These are phyloP conservation scores for Calephelis virginiensis DNA, from an alignment of 1,140 invertebrate species.

Conservation along the genomic window DNA sequence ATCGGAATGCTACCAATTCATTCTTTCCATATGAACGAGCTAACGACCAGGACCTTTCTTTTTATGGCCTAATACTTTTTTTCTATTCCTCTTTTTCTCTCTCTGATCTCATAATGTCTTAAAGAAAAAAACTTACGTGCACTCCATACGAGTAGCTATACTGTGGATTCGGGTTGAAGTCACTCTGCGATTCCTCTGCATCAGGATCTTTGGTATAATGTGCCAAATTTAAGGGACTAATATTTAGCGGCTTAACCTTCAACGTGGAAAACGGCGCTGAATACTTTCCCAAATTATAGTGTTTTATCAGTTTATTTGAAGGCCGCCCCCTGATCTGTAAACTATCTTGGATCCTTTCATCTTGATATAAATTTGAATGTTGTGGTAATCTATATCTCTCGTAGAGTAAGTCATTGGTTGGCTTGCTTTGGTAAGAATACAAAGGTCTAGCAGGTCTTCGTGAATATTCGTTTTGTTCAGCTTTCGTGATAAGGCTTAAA, in stretches of 20 bases:
- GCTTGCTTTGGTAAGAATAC: background rate
- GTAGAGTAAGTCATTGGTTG: background rate
- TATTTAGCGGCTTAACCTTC: conserved; percentile 34
- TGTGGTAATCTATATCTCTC: background rate
- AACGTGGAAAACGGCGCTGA: background rate
- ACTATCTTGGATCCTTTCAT: background rate
- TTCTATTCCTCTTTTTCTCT: too few species aligned
- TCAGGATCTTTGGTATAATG: conserved; percentile 36
- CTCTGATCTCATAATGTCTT: too few species aligned
- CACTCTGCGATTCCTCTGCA: conserved; percentile 14
- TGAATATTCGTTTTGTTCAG: background rate
- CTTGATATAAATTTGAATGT: background rate
- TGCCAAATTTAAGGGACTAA: conserved; percentile 36
- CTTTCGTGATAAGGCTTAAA: conserved; percentile 15
- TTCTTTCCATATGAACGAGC: too few species aligned
- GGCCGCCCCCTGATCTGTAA: background rate
- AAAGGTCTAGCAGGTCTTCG: too few species aligned
- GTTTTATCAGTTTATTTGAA: background rate
- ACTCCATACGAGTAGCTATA: conserved; percentile 58
- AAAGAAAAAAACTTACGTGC: conserved; percentile 47
- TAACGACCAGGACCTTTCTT: too few species aligned
- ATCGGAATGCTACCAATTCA: too few species aligned
- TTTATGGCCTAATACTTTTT: too few species aligned
- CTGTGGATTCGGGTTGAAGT: conserved; percentile 44
- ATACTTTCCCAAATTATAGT: conserved; percentile 2